These are phyloP conservation scores for Tribolium madens DNA, from an alignment of 1,140 invertebrate species.

Conservation along the genomic window DNA sequence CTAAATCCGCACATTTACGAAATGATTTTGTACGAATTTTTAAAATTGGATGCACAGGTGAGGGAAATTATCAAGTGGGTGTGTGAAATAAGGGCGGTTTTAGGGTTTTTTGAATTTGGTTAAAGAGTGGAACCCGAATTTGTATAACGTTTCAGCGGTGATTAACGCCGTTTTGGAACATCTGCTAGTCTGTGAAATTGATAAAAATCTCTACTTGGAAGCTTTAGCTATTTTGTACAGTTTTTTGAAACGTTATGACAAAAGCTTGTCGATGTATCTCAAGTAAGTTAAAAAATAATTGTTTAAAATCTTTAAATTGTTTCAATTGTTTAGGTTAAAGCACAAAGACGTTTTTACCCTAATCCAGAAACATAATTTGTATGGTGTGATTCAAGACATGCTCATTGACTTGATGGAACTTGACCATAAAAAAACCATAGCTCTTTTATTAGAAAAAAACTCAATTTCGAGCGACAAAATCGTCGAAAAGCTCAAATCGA, in stretches of 20 bases:
- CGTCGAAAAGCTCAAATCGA: conserved; percentile 82
- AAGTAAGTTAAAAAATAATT: conserved; percentile 71
- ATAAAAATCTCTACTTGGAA: conserved; percentile 83
- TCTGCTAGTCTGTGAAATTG: conserved; percentile 74
- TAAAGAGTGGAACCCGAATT: conserved; percentile 85
- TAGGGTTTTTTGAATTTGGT: conserved; percentile 88
- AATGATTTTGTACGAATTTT: conserved; percentile 93
- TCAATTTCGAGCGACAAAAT: conserved; percentile 84
- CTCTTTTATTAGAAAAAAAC: conserved; percentile 85
- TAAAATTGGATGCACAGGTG: conserved; percentile 85
- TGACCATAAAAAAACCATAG: conserved; percentile 85
- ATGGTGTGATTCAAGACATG: conserved; percentile 86
- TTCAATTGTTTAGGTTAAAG: conserved; percentile 72
- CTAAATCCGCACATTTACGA: conserved; percentile 93
- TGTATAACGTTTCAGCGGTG: conserved; percentile 90
- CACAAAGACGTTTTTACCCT: conserved; percentile 90
- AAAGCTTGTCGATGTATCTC: conserved; percentile 92
- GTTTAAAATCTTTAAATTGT: not conserved
- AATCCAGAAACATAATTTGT: conserved; percentile 87
- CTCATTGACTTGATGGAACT: conserved; percentile 92
- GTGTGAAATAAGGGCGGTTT: not conserved
- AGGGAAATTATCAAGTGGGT: conserved; percentile 34
- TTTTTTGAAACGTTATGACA: conserved; percentile 91
- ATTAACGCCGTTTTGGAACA: conserved; percentile 88
- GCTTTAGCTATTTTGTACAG: conserved; percentile 93